These are phyloP conservation scores for Zenarchopterus dispar DNA, from an alignment of 2,797 vertebrate genomes.

Conservation along the genomic window DNA sequence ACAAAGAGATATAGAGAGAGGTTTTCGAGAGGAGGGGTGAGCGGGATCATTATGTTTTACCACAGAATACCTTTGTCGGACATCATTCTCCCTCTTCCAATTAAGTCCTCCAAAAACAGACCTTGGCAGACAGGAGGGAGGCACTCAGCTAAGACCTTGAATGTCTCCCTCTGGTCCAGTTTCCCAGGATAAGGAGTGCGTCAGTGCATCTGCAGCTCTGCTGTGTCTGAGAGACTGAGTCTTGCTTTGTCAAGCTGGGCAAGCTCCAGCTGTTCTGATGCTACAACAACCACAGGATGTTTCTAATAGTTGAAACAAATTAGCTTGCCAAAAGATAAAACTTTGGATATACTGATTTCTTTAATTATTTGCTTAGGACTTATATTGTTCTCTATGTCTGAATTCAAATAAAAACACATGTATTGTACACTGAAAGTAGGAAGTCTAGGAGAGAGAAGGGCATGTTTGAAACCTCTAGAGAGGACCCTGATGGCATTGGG, in stretches of 20 bases:
- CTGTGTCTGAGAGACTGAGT: conserved; percentile 46
- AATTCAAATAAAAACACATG: too few relatives aligned
- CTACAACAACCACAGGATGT: conserved; percentile 47
- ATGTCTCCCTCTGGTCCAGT: conserved; percentile 78
- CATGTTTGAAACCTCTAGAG: too few relatives aligned
- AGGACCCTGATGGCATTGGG: too few relatives aligned
- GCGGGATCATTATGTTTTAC: conserved; percentile 64
- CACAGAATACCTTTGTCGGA: conserved; percentile 48
- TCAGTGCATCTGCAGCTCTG: conserved; percentile 53
- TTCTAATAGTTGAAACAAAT: conserved; percentile 58
- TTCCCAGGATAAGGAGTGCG: conserved; percentile 73
- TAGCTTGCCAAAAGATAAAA: conserved; percentile 48
- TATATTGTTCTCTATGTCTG: too few relatives aligned
- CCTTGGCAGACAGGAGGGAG: conserved; percentile 59
- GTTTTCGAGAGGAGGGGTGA: conserved; percentile 25
- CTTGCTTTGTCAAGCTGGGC: conserved; percentile 57
- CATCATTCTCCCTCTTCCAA: conserved; percentile 71
- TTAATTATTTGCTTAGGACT: too few relatives aligned
- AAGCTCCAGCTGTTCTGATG: conserved; percentile 65
- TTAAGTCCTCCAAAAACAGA: conserved; percentile 73
- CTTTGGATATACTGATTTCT: conserved; percentile 41
- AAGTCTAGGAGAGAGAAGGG: too few relatives aligned
- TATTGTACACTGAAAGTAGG: too few relatives aligned
- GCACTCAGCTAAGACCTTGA: conserved; percentile 65
- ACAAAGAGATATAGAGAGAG: conserved; percentile 24